These are phyloP conservation scores for Dryobates pubescens DNA, from an alignment of 2,797 vertebrate genomes.

Conservation along the genomic window DNA sequence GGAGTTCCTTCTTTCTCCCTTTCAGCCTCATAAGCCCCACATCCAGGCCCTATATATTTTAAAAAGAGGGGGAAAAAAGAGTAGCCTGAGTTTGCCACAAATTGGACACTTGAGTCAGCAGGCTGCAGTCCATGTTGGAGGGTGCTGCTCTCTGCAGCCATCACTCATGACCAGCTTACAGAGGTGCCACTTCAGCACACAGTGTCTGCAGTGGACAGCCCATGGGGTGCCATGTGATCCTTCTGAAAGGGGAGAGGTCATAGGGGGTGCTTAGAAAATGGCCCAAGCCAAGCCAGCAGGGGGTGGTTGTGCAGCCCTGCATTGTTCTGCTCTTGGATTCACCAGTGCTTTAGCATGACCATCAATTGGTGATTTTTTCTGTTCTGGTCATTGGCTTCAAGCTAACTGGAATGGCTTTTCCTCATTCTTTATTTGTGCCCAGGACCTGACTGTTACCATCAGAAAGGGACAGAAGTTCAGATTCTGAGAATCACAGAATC, in stretches of 20 bases:
- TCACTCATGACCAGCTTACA: fast-evolving
- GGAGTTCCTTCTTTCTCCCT: background rate
- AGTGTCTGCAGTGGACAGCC: background rate
- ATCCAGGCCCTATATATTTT: background rate
- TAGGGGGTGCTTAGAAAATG: background rate
- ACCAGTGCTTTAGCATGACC: background rate
- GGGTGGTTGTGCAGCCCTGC: background rate
- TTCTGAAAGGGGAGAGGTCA: background rate
- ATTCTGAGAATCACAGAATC: background rate
- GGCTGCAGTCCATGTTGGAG: background rate
- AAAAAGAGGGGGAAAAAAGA: background rate
- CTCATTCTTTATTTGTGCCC: background rate
- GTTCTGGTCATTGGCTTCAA: background rate
- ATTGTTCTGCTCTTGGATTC: background rate
- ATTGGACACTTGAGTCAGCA: background rate
- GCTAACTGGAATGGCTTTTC: background rate
- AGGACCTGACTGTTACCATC: background rate
- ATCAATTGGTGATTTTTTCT: background rate
- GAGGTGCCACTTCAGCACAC: fast-evolving
- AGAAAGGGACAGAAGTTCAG: background rate
- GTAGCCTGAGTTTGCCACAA: background rate
- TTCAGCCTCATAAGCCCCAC: background rate
- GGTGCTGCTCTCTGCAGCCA: background rate
- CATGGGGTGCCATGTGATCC: fast-evolving
- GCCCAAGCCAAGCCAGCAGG: background rate